A percentile compares a stretch with the other conserved stretches of the same genome.
These are phyloP conservation scores for Cairina moschata DNA, from an alignment of 2,113 vertebrate species.

Conservation along the genomic window DNA sequence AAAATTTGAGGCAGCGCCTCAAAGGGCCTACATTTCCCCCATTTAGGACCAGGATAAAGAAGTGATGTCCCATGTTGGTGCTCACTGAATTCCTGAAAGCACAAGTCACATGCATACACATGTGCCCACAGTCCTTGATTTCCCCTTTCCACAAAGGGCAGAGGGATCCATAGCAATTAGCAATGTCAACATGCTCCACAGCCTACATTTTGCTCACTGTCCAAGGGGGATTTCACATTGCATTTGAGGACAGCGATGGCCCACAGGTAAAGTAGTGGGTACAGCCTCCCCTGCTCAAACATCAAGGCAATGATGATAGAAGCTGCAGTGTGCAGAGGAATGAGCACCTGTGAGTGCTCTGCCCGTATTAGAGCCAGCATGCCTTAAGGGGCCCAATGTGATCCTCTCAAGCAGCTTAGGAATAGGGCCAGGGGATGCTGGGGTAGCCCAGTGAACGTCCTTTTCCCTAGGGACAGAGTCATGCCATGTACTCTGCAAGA, in stretches of 20 bases:
- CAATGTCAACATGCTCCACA: neutral
- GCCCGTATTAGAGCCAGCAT: neutral
- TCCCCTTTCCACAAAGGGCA: neutral
- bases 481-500: neutral
- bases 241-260: neutral
- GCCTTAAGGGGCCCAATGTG: neutral
- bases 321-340: neutral
- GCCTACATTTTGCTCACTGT: neutral
- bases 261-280: neutral
- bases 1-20: neutral
- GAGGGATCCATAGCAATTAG: conserved; percentile 30
- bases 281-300: neutral
- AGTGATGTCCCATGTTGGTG: neutral
- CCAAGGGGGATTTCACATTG: neutral
- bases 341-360: neutral
- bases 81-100: neutral
- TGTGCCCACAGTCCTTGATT: neutral
- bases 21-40: neutral
- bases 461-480: neutral
- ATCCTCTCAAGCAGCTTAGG: neutral
- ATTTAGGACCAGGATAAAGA: neutral
- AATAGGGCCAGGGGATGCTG: neutral
- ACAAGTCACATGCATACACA: neutral
- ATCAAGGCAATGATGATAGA: fast-evolving
- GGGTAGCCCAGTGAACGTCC: neutral